Percentiles rank a stretch among this genome's conserved stretches.
Evolutionary conservation across 2,888 invertebrate species (phyloP).

Genomic region (Drosophila falleni): DNA sequence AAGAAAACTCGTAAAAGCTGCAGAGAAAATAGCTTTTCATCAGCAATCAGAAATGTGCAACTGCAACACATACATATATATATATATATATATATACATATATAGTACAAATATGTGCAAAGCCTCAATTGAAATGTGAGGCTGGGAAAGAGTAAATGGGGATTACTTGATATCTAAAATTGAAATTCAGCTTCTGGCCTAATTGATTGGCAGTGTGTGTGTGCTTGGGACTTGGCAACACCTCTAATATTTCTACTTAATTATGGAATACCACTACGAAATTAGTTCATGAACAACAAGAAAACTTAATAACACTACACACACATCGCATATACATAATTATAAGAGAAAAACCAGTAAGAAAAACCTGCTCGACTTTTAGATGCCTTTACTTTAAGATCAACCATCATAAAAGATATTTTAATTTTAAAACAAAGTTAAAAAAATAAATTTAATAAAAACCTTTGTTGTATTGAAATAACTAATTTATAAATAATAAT

Average conservation of each 20-base stretch:
- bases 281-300: conserved; percentile 66
- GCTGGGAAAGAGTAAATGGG: conserved; percentile 4
- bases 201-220: conserved; percentile 52
- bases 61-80: conserved; percentile 39
- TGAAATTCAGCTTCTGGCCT: conserved; percentile 11
- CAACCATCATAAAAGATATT: too few relatives aligned
- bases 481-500: too few relatives aligned
- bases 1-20: conserved; percentile 17
- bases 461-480: too few relatives aligned
- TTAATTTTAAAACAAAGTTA: neutral
- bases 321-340: neutral
- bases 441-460: too few relatives aligned
- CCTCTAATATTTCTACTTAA: conserved; percentile 36
- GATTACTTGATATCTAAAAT: conserved; percentile 6
- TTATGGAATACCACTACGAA: conserved; percentile 50
- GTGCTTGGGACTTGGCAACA: conserved; percentile 1
- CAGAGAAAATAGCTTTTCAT: conserved; percentile 35
- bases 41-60: conserved; percentile 30
- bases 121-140: conserved; percentile 54
- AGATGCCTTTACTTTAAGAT: neutral
- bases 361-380: neutral
- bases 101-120: conserved; percentile 19
- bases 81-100: conserved; percentile 9
- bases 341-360: neutral
- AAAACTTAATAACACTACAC: conserved; percentile 17